phyloP scores from a whole-genome alignment of 2,797 vertebrate genomes.

The Molossus alvarezi region DNA sequence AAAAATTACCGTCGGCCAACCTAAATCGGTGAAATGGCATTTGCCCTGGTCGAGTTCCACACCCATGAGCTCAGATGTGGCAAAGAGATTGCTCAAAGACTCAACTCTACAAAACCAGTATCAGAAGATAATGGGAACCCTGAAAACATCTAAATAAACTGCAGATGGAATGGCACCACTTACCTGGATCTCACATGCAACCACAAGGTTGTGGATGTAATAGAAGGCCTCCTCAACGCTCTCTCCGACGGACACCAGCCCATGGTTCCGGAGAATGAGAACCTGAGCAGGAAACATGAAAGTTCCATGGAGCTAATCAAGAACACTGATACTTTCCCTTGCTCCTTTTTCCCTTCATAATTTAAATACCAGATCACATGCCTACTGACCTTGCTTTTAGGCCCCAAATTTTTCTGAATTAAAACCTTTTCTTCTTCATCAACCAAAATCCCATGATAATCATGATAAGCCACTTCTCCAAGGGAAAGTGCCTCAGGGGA shows the following conservation, averaged over 20 bases:
- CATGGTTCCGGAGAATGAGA: constrained; percentile 98
- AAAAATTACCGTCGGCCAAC: not conserved
- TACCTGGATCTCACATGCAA: constrained; percentile 99
- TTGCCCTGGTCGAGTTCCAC: not conserved
- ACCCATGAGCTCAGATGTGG: not conserved
- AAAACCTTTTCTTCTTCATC: constrained; percentile 94
- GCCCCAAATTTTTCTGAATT: constrained; percentile 97
- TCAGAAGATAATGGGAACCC: too few relatives aligned
- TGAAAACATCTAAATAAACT: not conserved
- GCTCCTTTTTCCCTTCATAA: not conserved
- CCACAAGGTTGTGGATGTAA: constrained; percentile 97
- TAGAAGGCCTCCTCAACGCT: constrained; percentile 98
- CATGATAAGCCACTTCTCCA: constrained; percentile 97
- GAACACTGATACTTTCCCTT: not conserved
- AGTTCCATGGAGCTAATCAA: not conserved
- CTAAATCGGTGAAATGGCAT: not conserved
- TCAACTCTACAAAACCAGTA: not conserved
- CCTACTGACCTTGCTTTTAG: constrained; percentile 95
- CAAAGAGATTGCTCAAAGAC: not conserved
- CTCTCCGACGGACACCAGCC: constrained; percentile 96
- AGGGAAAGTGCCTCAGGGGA: constrained; percentile 97
- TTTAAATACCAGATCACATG: not conserved
- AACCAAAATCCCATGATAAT: constrained; percentile 98
- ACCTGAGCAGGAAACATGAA: constrained; percentile 90
- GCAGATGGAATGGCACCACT: not conserved